phyloP scores from a whole-genome alignment of 1,140 invertebrate genomes.

The Drosophila funebris region DNA sequence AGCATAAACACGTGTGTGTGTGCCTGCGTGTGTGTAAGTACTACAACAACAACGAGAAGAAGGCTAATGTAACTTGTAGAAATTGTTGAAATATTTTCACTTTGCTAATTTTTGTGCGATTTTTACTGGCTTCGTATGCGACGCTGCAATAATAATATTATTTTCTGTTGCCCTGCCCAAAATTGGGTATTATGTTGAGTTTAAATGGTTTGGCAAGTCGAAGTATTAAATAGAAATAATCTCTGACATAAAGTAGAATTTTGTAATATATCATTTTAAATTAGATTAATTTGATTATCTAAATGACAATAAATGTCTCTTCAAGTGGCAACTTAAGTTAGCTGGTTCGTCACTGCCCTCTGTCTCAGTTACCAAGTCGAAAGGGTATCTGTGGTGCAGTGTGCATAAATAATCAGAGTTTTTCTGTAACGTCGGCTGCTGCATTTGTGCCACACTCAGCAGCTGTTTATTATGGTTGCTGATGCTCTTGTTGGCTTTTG shows the following conservation, averaged over 20 bases:
- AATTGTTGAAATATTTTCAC: conserved; percentile 73
- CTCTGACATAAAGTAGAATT: neutral
- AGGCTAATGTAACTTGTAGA: conserved; percentile 56
- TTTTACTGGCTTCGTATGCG: conserved; percentile 33
- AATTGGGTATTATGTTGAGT: neutral
- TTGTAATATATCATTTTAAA: too few species aligned
- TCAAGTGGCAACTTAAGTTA: too few species aligned
- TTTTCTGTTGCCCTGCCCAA: conserved; percentile 23
- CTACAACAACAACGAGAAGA: conserved; percentile 23
- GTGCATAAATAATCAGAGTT: neutral
- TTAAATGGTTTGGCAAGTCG: neutral
- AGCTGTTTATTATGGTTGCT: conserved; percentile 59
- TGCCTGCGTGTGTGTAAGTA: neutral
- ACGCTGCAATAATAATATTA: conserved; percentile 63
- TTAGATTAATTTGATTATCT: too few species aligned
- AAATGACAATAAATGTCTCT: too few species aligned
- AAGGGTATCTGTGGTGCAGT: conserved; percentile 32
- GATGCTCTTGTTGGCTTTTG: conserved; percentile 45
- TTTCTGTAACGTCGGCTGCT: conserved; percentile 22
- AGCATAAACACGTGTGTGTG: neutral
- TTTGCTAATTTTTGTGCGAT: conserved; percentile 39
- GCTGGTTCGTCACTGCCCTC: too few species aligned
- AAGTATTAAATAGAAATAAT: too few species aligned
- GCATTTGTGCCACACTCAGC: conserved; percentile 52
- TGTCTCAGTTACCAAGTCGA: too few species aligned